Base-by-base conservation (phyloP, 2,888 invertebrate species). In the Nasonia oneida region DNA sequence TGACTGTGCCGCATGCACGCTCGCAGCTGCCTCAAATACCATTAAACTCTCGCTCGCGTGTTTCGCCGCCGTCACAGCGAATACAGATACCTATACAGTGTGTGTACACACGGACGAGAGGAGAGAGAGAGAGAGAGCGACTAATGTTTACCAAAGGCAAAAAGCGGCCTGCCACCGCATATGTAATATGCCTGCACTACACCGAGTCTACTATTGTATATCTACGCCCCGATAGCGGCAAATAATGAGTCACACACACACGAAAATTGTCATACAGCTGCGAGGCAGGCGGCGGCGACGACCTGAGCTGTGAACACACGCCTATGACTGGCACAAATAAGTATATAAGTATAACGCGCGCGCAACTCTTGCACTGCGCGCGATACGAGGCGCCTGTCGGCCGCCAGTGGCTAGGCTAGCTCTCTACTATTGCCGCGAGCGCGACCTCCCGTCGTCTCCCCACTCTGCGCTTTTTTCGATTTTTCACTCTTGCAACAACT, bases 311-410 rank as follows among this genome's bases (percentile, higher is more conserved):
- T 57, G 57, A 14, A 53, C 39, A 71, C 33, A 37, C 42, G 0
- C 18, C 57, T n/a, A 83, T 83, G 83, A 83, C 83, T 83, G 77
- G 83, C 84, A 84, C 29, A 79, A 79, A 74, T 77, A 57, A 12
- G 23, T 61, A 61, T 50, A 50, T 50, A 50, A 8, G 10, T 23
- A 61, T 4, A 14, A 18, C 33, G n/a, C 29, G 70, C 57, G 39
- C 47, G 42, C 71, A 57, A 78, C 37, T 33, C 39, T 33, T 23
- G 12, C 23, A 14, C 12, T 64, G 14, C 29, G 14, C 29, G 29
- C 3, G 18, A 8, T 64, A 47, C 12, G 67, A 10, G 67, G 33
- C 29, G 67, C 10, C 29, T 67, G 14, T 67, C 14, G 18, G 57
- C 53, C 15, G 15, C 3, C 53, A 18, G 18, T 15, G 15, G 5